Percentiles rank a stretch among this genome's conserved stretches.
Evolutionary conservation across 2,888 invertebrate species (phyloP).

Genomic region (Tanypteryx hageni): DNA sequence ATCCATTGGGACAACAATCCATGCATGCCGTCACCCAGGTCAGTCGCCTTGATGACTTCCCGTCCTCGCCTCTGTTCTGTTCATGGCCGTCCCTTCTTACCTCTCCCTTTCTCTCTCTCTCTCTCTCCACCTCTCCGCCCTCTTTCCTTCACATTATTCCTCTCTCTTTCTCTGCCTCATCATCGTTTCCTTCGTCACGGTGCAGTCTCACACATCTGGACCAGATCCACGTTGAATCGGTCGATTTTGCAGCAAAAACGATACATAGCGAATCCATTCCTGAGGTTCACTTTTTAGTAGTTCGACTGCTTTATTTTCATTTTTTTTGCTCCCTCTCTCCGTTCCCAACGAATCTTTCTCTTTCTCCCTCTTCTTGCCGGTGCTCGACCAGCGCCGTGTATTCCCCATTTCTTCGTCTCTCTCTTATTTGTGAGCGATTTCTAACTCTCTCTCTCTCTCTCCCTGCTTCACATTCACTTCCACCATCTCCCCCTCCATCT

Average conservation of each 20-base stretch:
- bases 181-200: background rate
- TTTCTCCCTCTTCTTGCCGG: too few species aligned
- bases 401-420: too few species aligned
- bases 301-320: background rate
- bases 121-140: background rate
- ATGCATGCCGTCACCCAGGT: constrained; percentile 51
- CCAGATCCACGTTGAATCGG: constrained; percentile 1
- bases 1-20: constrained; percentile 47
- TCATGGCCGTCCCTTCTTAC: background rate
- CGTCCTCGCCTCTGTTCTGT: background rate
- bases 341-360: too few species aligned
- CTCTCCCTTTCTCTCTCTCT: background rate
- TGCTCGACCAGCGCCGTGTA: too few species aligned
- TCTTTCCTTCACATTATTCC: constrained; percentile 1
- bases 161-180: background rate
- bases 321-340: background rate
- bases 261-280: constrained; percentile 6
- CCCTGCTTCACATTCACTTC: background rate
- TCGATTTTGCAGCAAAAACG: constrained; percentile 24
- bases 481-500: background rate
- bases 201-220: constrained; percentile 25
- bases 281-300: constrained; percentile 29
- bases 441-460: background rate
- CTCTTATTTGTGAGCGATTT: too few species aligned
- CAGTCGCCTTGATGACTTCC: constrained; percentile 27